Evolutionary conservation across 2,888 invertebrate species (phyloP).

Genomic region (Marronus borbonicus): DNA sequence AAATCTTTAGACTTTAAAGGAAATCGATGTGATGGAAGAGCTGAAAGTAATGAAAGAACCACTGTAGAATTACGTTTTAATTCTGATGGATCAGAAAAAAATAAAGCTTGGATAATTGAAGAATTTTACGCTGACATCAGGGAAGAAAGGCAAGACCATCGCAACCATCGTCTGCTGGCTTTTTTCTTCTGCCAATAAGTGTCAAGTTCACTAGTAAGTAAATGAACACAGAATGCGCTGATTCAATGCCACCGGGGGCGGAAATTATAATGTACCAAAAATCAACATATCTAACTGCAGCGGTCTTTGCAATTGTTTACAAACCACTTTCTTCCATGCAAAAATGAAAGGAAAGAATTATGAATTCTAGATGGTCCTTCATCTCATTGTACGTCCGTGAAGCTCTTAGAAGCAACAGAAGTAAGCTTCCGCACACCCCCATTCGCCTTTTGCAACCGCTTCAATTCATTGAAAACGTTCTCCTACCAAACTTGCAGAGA

Average conservation of each 20-base stretch:
- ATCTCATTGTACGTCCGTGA: neutral
- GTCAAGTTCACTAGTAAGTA: neutral
- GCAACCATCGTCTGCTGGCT: too few species aligned
- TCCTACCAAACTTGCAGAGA: neutral
- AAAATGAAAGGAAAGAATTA: constrained; percentile 46
- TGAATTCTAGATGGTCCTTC: constrained; percentile 50
- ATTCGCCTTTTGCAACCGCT: neutral
- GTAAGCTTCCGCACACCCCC: neutral
- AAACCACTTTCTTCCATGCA: constrained; percentile 54
- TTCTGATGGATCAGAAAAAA: too few species aligned
- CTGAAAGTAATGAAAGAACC: too few species aligned
- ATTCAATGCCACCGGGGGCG: constrained; percentile 53
- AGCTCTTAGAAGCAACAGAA: neutral
- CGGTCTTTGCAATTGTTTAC: constrained; percentile 58
- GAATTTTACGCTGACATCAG: too few species aligned
- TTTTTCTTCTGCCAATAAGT: neutral
- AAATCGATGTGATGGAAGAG: too few species aligned
- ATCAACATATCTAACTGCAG: constrained; percentile 58
- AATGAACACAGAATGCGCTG: neutral
- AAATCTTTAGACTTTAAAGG: too few species aligned
- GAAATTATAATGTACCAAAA: constrained; percentile 59
- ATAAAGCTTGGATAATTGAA: too few species aligned
- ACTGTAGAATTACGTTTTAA: too few species aligned
- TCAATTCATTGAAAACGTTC: neutral
- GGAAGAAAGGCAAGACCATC: too few species aligned